These are phyloP conservation scores for Bombylius discolor DNA, from an alignment of 2,888 invertebrate species.

Conservation along the genomic window DNA sequence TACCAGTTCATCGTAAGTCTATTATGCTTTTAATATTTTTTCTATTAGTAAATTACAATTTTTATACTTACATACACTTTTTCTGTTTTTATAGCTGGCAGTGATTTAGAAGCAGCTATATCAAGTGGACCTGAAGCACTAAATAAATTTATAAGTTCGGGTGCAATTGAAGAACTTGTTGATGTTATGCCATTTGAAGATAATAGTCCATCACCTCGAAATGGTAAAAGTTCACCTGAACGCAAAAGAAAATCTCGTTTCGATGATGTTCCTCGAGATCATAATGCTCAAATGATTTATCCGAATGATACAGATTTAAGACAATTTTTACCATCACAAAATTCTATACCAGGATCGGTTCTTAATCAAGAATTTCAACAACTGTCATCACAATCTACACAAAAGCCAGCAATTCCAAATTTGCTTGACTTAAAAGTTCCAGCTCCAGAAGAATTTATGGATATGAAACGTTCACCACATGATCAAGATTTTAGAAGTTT, in stretches of 20 bases:
- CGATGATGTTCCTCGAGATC: conserved; percentile 26
- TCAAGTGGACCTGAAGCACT: conserved; percentile 63
- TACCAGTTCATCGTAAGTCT: conserved; percentile 55
- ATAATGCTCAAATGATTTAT: conserved; percentile 30
- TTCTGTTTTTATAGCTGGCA: conserved; percentile 44
- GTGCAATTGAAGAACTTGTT: conserved; percentile 66
- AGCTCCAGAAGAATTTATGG: conserved; percentile 17
- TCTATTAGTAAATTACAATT: not conserved
- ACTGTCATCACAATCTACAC: conserved; percentile 7
- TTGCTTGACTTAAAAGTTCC: conserved; percentile 27
- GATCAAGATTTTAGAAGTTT: conserved; percentile 13
- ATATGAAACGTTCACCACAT: conserved; percentile 3
- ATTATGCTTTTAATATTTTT: not conserved
- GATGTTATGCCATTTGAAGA: conserved; percentile 64
- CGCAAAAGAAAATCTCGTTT: conserved; percentile 29
- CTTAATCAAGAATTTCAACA: not conserved
- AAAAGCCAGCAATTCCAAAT: conserved; percentile 29
- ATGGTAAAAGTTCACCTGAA: conserved; percentile 26
- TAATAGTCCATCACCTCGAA: conserved; percentile 16
- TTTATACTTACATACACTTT: no score
- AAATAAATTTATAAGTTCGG: conserved; percentile 63
- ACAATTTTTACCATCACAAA: not conserved
- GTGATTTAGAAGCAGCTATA: conserved; percentile 62
- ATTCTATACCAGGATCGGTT: not conserved
- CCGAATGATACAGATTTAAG: conserved; percentile 10